Conservation (phyloP, 2,797 vertebrate species). For the Sebastolobus altivelis region DNA sequence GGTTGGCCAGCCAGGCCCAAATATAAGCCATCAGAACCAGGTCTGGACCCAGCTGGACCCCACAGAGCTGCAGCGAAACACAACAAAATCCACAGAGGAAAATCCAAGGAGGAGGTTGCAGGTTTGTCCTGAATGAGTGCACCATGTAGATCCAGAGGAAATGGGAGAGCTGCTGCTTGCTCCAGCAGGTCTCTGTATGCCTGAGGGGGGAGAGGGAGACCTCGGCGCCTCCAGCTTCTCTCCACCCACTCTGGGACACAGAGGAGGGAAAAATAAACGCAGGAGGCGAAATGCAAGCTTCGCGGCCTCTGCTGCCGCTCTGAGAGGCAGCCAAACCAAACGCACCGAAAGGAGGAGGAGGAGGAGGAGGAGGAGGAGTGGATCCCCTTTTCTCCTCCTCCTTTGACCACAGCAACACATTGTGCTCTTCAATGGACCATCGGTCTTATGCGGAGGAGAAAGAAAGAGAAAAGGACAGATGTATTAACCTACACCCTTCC, state of each 20-base stretch:
- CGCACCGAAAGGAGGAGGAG: slow-evolving; percentile 42
- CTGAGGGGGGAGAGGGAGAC: slow-evolving; percentile 3
- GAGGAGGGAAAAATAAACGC: slow-evolving; percentile 74
- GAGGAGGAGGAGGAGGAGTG: slow-evolving; percentile 44
- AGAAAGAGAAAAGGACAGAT: slow-evolving; percentile 70
- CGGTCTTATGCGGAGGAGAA: slow-evolving; percentile 71
- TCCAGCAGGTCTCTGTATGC: slow-evolving; percentile 62
- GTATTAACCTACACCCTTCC: slow-evolving; percentile 79
- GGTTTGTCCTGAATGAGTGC: slow-evolving; percentile 34
- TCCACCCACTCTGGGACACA: slow-evolving; percentile 71
- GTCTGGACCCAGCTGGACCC: not conserved
- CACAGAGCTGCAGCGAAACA: not conserved
- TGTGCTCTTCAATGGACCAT: slow-evolving; percentile 80
- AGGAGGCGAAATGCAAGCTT: slow-evolving; percentile 67
- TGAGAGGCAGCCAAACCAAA: slow-evolving; percentile 77
- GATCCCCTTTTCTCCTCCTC: slow-evolving; percentile 52
- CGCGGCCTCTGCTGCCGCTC: slow-evolving; percentile 61
- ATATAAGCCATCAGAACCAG: slow-evolving; percentile 53
- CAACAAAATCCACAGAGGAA: slow-evolving; percentile 7
- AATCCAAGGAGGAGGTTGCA: slow-evolving; percentile 22
- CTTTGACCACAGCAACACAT: slow-evolving; percentile 76
- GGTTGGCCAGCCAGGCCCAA: slow-evolving; percentile 28
- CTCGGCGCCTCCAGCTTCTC: slow-evolving; percentile 62
- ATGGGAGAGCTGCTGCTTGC: slow-evolving; percentile 48
- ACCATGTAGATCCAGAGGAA: slow-evolving; percentile 47